These are phyloP conservation scores for Origma solitaria DNA, from an alignment of 2,113 vertebrate genomes.

Conservation along the genomic window DNA sequence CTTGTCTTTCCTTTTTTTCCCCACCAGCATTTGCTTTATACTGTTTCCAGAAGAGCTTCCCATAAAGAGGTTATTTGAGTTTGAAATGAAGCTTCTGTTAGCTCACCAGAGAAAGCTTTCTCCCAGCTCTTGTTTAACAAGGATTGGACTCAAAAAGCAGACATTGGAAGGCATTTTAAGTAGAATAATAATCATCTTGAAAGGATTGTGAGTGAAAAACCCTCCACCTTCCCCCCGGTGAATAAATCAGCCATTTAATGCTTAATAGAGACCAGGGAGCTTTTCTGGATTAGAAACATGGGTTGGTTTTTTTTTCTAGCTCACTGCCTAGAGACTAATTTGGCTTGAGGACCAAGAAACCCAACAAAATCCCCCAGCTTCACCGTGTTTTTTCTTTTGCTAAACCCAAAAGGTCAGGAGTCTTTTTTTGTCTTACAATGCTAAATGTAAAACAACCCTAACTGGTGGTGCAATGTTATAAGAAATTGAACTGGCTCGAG, in stretches of 20 bases:
- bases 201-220: background rate
- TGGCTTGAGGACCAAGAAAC: background rate
- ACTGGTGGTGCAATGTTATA: background rate
- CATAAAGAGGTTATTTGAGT: background rate
- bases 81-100: background rate
- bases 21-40: background rate
- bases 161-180: background rate
- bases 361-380: fast-evolving
- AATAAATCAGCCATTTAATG: background rate
- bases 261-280: background rate
- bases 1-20: background rate
- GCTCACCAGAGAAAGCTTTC: background rate
- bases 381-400: background rate
- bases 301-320: background rate
- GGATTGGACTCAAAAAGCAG: background rate
- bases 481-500: background rate
- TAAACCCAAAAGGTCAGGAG: background rate
- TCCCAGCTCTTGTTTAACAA: background rate
- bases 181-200: background rate
- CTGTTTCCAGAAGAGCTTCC: background rate
- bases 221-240: background rate
- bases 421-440: background rate
- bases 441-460: background rate
- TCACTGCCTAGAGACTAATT: background rate
- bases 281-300: background rate